A percentile compares a stretch with the other conserved stretches of the same genome.
phyloP scores from a whole-genome alignment of 2,113 vertebrate genomes.

The Agelaius tricolor region DNA sequence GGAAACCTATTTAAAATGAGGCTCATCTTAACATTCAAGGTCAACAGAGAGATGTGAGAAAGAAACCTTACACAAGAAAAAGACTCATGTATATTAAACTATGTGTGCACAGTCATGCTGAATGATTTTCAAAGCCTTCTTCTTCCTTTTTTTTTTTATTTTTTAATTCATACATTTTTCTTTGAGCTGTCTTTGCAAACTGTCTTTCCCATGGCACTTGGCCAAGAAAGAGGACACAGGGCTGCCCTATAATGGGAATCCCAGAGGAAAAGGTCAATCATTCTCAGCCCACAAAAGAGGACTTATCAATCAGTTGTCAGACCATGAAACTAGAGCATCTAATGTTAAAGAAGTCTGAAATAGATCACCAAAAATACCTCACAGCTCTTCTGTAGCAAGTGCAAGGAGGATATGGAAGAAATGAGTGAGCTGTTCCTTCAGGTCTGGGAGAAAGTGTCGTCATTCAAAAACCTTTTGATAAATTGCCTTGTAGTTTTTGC shows the following conservation, averaged over 20 bases:
- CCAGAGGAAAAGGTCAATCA: constrained; percentile 57
- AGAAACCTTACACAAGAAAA: not conserved
- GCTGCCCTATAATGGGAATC: constrained; percentile 12
- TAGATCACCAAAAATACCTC: not conserved
- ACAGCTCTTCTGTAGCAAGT: not conserved
- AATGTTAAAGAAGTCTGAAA: constrained; percentile 12
- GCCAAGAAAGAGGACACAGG: constrained; percentile 15
- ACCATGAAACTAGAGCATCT: not conserved
- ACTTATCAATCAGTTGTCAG: constrained; percentile 56
- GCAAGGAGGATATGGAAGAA: not conserved
- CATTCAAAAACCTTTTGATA: not conserved
- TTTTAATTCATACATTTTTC: not conserved
- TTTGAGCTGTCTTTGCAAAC: not conserved
- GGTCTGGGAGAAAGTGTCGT: not conserved
- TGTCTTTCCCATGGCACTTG: constrained; percentile 63
- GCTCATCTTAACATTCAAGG: not conserved
- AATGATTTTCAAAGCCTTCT: constrained; percentile 50
- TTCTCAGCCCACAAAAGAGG: constrained; percentile 61
- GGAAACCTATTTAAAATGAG: constrained; percentile 20
- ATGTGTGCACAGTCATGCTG: constrained; percentile 4
- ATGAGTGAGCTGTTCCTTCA: not conserved
- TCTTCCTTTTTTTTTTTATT: not conserved
- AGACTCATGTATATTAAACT: not conserved
- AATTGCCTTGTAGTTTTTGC: not conserved
- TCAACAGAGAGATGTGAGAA: not conserved